Base-by-base conservation (phyloP, 2,888 invertebrate species). In the Timandra comae region DNA sequence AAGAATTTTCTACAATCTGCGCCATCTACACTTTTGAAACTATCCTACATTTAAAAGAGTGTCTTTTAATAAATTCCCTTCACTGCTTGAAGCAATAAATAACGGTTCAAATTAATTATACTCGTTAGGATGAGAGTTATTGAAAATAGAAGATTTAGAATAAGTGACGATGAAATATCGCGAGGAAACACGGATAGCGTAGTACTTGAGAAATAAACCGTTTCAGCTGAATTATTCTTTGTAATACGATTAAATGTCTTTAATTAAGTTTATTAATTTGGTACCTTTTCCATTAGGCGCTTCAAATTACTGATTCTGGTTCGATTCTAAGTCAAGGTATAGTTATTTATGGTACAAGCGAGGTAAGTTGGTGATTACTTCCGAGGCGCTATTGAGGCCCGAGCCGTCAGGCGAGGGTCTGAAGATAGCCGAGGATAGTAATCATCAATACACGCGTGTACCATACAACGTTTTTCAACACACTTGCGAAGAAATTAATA, bases 61-160 rank as follows among this genome's bases (percentile, higher is more conserved):
- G 30, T 26, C n/a, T 10, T 33, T 29, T 35, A 25, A 35, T 40
- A 35, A 33, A 30, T 33, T 36, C 19, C 22, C 16, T 19, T 29
- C 33, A 34, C 30, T 42, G 43, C 35, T 34, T 33, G 32, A 22
- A 29, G 45, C 38, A 35, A 50, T 52, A 46, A 52, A 52, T 52
- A 45, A 46, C 41, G 30, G 27, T 28, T 24, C 33, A 38, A 47
- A 49, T 52, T 51, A 49, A 46, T 46, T 44, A 38, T 38, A 30
- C 12, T 34, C 30, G 29, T 30, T 27, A 10, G 24, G 29, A 26
- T 30, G 38, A 20, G 28, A 29, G 33, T 38, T 46, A 46, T 47
- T 49, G 37, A 51, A 45, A 43, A 42, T 43, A 40, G 32, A 47
- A 46, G 35, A 35, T 45, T 46, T 41, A 33, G 41, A 43, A 33